A percentile compares a stretch with the other conserved stretches of the same genome.
Evolutionary conservation across 2,113 vertebrate genomes (phyloP).

Genomic region (Theristicus caerulescens): DNA sequence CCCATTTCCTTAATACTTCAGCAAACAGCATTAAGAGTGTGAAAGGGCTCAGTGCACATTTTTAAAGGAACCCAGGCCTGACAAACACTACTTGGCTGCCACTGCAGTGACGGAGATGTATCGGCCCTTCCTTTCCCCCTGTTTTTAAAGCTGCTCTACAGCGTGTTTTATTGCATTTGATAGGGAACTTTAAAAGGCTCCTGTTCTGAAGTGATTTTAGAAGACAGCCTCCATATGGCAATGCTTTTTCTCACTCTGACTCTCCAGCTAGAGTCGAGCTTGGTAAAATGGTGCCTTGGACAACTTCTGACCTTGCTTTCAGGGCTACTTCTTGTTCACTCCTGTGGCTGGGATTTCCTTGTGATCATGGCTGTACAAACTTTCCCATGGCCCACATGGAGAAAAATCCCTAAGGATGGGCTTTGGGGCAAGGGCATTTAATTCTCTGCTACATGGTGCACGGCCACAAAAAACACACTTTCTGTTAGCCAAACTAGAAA

Average conservation of each 20-base stretch:
- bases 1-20: slow-evolving; percentile 31
- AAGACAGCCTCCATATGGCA: neutral
- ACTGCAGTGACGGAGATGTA: neutral
- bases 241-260: neutral
- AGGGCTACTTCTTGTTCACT: neutral
- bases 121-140: neutral
- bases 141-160: neutral
- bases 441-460: neutral
- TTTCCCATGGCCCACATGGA: neutral
- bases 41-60: neutral
- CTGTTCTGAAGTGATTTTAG: neutral
- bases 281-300: neutral
- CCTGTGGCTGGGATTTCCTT: neutral
- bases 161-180: neutral
- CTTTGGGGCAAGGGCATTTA: neutral
- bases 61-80: slow-evolving; percentile 6
- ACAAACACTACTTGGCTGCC: neutral
- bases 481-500: neutral
- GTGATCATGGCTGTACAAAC: neutral
- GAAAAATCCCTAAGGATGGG: neutral
- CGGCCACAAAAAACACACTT: neutral
- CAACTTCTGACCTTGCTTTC: neutral
- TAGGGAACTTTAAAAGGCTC: neutral
- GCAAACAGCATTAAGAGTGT: neutral
- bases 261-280: neutral